A percentile compares a stretch with the other conserved stretches of the same genome.
Evolutionary conservation across 2,888 invertebrate species (phyloP).

Genomic region (Axea sp.): DNA sequence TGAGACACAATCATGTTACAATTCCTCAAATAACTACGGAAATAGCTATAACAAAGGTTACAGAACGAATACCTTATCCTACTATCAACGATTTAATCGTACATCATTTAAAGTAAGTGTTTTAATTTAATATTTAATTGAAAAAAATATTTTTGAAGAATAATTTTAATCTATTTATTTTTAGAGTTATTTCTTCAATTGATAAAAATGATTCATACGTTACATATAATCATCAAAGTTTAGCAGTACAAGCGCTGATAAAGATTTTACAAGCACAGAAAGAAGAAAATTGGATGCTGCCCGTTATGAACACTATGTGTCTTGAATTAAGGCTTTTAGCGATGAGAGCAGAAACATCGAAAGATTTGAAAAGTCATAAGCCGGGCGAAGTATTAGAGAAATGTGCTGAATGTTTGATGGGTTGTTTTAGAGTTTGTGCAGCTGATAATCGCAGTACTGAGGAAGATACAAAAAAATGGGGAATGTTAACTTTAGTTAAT

Average conservation of each 20-base stretch:
- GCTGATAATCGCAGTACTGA: slow-evolving; percentile 95
- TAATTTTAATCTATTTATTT: slow-evolving; percentile 16
- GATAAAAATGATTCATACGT: slow-evolving; percentile 80
- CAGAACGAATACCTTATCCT: slow-evolving; percentile 70
- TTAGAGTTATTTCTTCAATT: slow-evolving; percentile 81
- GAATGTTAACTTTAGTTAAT: slow-evolving; percentile 97
- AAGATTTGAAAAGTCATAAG: slow-evolving; percentile 79
- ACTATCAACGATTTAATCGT: slow-evolving; percentile 74
- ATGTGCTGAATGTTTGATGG: slow-evolving; percentile 95
- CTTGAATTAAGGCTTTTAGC: slow-evolving; percentile 93
- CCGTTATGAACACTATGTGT: slow-evolving; percentile 93
- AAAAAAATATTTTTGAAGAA: no score
- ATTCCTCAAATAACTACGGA: slow-evolving; percentile 71
- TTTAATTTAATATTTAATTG: no score
- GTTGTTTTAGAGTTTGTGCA: slow-evolving; percentile 96
- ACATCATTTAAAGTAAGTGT: slow-evolving; percentile 74
- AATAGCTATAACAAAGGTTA: slow-evolving; percentile 70
- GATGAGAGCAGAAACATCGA: slow-evolving; percentile 86
- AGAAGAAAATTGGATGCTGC: slow-evolving; percentile 98
- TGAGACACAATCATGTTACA: slow-evolving; percentile 69
- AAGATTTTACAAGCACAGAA: slow-evolving; percentile 92
- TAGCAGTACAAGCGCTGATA: slow-evolving; percentile 88
- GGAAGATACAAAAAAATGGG: slow-evolving; percentile 95
- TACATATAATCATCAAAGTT: slow-evolving; percentile 89
- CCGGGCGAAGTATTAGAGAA: slow-evolving; percentile 91